Evolutionary conservation across 2,888 invertebrate genomes (phyloP).

Genomic region (Deilephila porcellus): DNA sequence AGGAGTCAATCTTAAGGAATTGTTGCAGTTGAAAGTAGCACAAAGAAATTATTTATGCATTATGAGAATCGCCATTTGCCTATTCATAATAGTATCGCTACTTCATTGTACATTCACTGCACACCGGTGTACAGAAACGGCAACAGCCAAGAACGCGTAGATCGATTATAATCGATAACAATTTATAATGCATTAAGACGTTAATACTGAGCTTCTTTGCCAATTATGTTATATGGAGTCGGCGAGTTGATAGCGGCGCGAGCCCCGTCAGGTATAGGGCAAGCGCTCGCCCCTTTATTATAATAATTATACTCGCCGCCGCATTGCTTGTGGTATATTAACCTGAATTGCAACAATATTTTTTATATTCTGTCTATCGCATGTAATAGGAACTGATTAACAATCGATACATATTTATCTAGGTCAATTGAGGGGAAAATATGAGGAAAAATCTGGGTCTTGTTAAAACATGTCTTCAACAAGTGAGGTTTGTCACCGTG

Average conservation of each 20-base stretch:
- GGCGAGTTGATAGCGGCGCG: not conserved
- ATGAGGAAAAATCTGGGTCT: not conserved
- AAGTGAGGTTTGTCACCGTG: not conserved
- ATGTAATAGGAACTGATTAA: not conserved
- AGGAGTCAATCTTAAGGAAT: not conserved
- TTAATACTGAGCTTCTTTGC: not conserved
- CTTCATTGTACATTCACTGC: not conserved
- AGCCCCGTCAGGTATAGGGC: not conserved
- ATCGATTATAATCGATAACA: not conserved
- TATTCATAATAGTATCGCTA: not conserved
- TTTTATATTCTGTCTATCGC: not conserved
- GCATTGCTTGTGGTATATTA: not conserved
- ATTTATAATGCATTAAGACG: not conserved
- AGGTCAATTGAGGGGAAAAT: not conserved
- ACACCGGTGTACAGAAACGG: not conserved
- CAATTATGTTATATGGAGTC: not conserved
- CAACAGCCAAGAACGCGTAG: not conserved
- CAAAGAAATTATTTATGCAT: conserved; percentile 37
- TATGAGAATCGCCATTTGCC: conserved; percentile 42
- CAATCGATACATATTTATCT: not conserved
- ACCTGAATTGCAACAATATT: not conserved
- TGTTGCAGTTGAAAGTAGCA: conserved; percentile 30
- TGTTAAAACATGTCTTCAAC: not conserved
- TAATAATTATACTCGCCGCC: not conserved
- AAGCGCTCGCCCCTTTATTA: not conserved